These are phyloP conservation scores for Gobiocypris rarus DNA, from an alignment of 2,113 vertebrate genomes.

Conservation along the genomic window DNA sequence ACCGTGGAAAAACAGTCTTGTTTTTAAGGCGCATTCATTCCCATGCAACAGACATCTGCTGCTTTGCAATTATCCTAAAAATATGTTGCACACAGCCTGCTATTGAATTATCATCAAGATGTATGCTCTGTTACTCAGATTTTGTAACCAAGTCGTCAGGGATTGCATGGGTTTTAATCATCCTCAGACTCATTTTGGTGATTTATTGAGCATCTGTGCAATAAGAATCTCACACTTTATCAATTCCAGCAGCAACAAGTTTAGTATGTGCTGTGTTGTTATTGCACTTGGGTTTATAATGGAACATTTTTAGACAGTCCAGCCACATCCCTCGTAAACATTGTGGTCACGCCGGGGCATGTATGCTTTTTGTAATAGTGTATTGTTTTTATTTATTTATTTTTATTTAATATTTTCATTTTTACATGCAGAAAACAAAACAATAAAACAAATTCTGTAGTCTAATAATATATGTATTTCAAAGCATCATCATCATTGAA, in stretches of 20 bases:
- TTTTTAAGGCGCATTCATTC: conserved; percentile 13
- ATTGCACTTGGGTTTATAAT: neutral
- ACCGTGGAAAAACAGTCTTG: conserved; percentile 7
- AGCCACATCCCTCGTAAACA: neutral
- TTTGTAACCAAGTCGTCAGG: conserved; percentile 16
- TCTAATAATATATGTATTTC: neutral
- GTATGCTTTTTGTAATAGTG: neutral
- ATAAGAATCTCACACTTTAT: conserved; percentile 19
- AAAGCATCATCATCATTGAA: neutral
- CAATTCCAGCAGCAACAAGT: conserved; percentile 10
- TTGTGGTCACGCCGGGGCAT: neutral
- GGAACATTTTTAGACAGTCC: neutral
- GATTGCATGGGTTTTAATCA: conserved; percentile 23
- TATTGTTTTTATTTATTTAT: neutral
- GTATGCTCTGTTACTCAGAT: conserved; percentile 38
- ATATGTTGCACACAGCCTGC: conserved; percentile 13
- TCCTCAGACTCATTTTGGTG: neutral
- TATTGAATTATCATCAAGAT: conserved; percentile 49
- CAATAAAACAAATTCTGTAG: neutral
- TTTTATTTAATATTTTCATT: no score
- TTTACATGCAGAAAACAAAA: neutral
- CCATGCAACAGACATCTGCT: conserved; percentile 24
- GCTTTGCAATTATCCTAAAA: conserved; percentile 43
- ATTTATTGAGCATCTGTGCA: conserved; percentile 23
- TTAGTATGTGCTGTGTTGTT: neutral